Evolutionary conservation across 2,888 invertebrate genomes (phyloP), one percentile per base, ranked within the genome.

Genomic region (Diplolepis rosae): DNA sequence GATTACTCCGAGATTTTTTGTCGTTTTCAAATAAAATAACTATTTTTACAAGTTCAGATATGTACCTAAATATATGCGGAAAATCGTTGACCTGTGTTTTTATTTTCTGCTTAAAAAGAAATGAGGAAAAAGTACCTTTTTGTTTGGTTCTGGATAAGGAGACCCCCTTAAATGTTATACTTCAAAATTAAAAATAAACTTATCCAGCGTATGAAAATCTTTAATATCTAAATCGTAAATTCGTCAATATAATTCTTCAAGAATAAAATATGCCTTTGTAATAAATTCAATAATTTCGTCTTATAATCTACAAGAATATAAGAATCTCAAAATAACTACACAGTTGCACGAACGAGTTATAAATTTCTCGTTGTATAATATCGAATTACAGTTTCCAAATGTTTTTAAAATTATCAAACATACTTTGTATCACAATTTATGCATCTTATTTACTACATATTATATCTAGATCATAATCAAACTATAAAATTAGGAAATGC

Each of bases 181-280:
- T n/a, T 48, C 2, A 9, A 4, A 48, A 18, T 48, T 11, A 48
- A 22, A 4, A 11, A 48, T 48, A 48, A 22, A 61, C 6, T 35
- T 35, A 24, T 61, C 24, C 2, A 39, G 35, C 9, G 39, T 61
- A 61, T 35, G 39, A 61, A 61, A 61, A 52, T 22, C n/a, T 61
- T 61, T 61, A 61, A 39, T 61, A 42, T n/a, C 39, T 61, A 61
- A 61, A 61, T 39, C 39, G 35, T 24, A 61, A 24, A 61, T 39
- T 22, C 35, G 35, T 27, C 39, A n/a, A 61, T 61, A 27, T 61
- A 61, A 13, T 39, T 61, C 27, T n/a, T 4, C 24, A 24, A 22
- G 24, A 42, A 39, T 35, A 35, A 39, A 61, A 61, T 27, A 35
- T 39, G 39, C 61, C 39, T 27, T 39, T 39, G 45, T 61, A 51